Evolutionary conservation across 2,113 vertebrate species (phyloP).

Genomic region (Hippocampus barbouri): DNA sequence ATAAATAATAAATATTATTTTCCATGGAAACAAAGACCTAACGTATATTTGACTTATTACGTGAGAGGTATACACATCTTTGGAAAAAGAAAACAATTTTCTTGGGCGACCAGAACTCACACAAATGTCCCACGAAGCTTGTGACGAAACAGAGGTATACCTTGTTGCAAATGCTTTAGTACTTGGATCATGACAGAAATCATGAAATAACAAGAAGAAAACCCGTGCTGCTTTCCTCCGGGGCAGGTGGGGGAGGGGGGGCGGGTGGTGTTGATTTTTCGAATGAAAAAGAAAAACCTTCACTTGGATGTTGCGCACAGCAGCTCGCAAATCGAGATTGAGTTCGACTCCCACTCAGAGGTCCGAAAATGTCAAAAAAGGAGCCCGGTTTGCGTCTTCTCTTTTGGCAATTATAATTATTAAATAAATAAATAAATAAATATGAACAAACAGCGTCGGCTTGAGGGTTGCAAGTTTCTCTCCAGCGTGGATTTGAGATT

Average conservation of each 20-base stretch:
- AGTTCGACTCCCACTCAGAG: constrained; percentile 60
- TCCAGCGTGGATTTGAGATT: constrained; percentile 48
- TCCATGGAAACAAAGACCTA: constrained; percentile 90
- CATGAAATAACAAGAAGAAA: constrained; percentile 64
- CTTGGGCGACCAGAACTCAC: constrained; percentile 86
- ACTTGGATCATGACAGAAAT: constrained; percentile 76
- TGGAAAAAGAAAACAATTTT: constrained; percentile 78
- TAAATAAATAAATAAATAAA: constrained; percentile 28
- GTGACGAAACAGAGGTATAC: constrained; percentile 98
- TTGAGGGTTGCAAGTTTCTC: constrained; percentile 15
- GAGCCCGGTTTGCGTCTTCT: constrained; percentile 47
- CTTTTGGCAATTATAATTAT: constrained; percentile 79
- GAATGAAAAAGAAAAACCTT: constrained; percentile 69
- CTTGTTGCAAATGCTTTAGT: constrained; percentile 95
- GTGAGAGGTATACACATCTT: constrained; percentile 90
- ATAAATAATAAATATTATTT: constrained; percentile 99
- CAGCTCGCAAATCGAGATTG: constrained; percentile 69
- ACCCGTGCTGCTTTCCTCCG: constrained; percentile 68
- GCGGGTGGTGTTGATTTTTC: constrained; percentile 36
- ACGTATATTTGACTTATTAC: constrained; percentile 77
- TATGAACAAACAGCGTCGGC: constrained; percentile 77
- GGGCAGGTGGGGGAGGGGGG: constrained; percentile 31
- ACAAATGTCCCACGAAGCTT: constrained; percentile 84
- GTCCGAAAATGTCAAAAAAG: constrained; percentile 34
- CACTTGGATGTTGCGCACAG: constrained; percentile 69